Percentiles rank a stretch among this genome's conserved stretches.
Evolutionary conservation across 2,888 invertebrate species (phyloP).

Genomic region (Morpho achilles): DNA sequence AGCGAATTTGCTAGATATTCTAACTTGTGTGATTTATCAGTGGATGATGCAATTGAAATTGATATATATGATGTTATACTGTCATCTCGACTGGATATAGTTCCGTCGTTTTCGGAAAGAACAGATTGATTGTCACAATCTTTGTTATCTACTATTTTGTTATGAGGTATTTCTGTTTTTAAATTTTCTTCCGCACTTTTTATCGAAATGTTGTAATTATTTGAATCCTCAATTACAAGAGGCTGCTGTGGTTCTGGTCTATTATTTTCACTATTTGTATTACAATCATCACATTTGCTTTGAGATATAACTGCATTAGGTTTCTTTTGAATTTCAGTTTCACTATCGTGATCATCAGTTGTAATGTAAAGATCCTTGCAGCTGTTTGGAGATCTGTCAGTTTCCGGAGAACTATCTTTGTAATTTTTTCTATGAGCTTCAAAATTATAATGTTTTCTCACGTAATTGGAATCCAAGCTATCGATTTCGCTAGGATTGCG

Average conservation of each 20-base stretch:
- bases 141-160: slow-evolving; percentile 33
- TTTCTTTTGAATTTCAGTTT: slow-evolving; percentile 55
- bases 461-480: slow-evolving; percentile 79
- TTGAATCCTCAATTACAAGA: background rate
- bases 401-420: slow-evolving; percentile 71
- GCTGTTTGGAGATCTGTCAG: slow-evolving; percentile 58
- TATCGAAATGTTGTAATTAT: slow-evolving; percentile 46
- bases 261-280: slow-evolving; percentile 53
- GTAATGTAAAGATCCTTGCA: slow-evolving; percentile 65
- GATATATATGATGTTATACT: slow-evolving; percentile 76
- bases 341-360: slow-evolving; percentile 60
- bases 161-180: slow-evolving; percentile 10
- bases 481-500: slow-evolving; percentile 78
- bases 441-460: slow-evolving; percentile 76
- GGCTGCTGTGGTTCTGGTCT: background rate
- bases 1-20: slow-evolving; percentile 73
- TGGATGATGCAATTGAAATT: slow-evolving; percentile 71
- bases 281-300: slow-evolving; percentile 63
- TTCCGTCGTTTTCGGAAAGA: slow-evolving; percentile 71
- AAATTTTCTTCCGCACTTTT: slow-evolving; percentile 33
- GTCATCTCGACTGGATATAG: slow-evolving; percentile 67
- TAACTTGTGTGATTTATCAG: slow-evolving; percentile 69
- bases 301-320: slow-evolving; percentile 68
- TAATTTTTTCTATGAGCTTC: slow-evolving; percentile 67
- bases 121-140: slow-evolving; percentile 56